A percentile compares a stretch with the other conserved stretches of the same genome.
These are phyloP conservation scores for Amiota communis DNA, from an alignment of 2,888 invertebrate species.

Conservation along the genomic window DNA sequence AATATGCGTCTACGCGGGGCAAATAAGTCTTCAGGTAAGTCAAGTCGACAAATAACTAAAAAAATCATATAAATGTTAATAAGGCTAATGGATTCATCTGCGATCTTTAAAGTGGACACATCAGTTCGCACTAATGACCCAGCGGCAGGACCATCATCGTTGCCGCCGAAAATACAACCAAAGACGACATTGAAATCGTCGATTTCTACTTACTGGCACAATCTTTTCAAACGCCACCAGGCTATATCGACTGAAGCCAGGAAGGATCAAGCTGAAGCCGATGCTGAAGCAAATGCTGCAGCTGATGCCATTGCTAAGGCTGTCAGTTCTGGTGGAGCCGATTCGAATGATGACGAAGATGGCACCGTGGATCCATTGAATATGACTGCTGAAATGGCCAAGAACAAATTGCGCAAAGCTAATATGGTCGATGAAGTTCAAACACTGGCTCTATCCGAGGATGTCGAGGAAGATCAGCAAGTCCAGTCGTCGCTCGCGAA, in stretches of 20 bases:
- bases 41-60: not conserved
- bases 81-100: not conserved
- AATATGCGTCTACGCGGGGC: slow-evolving; percentile 18
- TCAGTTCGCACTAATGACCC: not conserved
- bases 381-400: too few relatives aligned
- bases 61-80: too few relatives aligned
- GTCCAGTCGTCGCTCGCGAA: not conserved
- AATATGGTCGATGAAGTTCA: slow-evolving; percentile 25
- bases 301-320: not conserved
- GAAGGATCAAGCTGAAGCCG: not conserved
- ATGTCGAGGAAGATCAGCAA: slow-evolving; percentile 13
- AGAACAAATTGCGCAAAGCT: not conserved
- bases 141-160: not conserved
- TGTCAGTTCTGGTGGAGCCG: not conserved
- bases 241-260: slow-evolving; percentile 24
- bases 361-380: too few relatives aligned
- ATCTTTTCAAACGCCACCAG: slow-evolving; percentile 60
- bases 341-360: not conserved
- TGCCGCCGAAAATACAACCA: slow-evolving; percentile 36
- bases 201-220: slow-evolving; percentile 62
- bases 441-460: slow-evolving; percentile 36
- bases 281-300: not conserved
- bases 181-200: slow-evolving; percentile 58
- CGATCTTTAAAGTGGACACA: not conserved
- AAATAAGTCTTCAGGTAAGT: slow-evolving; percentile 12